Percentiles rank a stretch among this genome's conserved stretches.
Conservation (phyloP, 2,797 vertebrate species). For the Coluber constrictor region DNA sequence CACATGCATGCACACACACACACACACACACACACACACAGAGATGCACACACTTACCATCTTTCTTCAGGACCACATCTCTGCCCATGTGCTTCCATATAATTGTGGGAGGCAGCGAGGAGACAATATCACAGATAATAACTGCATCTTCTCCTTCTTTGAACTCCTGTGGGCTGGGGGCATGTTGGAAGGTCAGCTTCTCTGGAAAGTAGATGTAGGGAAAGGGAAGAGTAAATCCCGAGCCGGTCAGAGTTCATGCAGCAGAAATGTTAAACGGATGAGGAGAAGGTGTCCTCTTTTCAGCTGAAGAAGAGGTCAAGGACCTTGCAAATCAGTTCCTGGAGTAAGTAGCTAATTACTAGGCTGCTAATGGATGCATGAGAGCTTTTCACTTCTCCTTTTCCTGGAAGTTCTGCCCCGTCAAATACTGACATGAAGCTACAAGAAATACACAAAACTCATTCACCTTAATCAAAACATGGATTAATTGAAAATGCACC, state of each 20-base stretch:
- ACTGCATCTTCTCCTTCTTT: slow-evolving; percentile 89
- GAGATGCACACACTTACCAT: slow-evolving; percentile 74
- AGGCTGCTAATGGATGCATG: no score
- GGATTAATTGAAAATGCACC: neutral
- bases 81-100: slow-evolving; percentile 92
- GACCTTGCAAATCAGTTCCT: neutral
- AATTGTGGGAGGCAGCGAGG: slow-evolving; percentile 89
- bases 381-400: neutral
- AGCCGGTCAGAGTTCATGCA: neutral
- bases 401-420: neutral
- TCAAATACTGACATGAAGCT: neutral
- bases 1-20: fast-evolving
- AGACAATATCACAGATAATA: slow-evolving; percentile 89
- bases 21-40: neutral
- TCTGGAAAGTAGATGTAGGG: slow-evolving; percentile 73
- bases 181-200: slow-evolving; percentile 93
- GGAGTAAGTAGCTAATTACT: neutral
- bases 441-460: neutral
- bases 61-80: slow-evolving; percentile 90
- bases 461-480: neutral
- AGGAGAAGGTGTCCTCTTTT: neutral
- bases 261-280: neutral
- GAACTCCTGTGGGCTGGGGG: slow-evolving; percentile 94
- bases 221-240: neutral
- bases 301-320: neutral